Conservation (phyloP, 1,140 invertebrate genomes). For the Tetranychus cinnabarinus region DNA sequence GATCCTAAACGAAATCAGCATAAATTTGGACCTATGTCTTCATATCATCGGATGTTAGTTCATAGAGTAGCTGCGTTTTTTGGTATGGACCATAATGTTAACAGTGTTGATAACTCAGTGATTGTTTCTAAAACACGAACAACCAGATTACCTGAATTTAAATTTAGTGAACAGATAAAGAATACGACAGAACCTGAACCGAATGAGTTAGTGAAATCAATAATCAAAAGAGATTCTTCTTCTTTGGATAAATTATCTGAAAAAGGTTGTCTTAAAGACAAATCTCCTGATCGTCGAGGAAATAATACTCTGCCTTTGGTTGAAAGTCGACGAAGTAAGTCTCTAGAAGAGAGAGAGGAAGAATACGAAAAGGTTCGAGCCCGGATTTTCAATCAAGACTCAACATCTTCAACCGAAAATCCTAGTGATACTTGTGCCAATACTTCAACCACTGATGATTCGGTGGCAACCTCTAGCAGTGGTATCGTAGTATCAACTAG, state of each 20-base stretch:
- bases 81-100: constrained; percentile 78
- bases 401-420: background rate
- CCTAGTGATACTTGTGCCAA: background rate
- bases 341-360: constrained; percentile 66
- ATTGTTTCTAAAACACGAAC: constrained; percentile 47
- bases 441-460: background rate
- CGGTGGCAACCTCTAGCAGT: background rate
- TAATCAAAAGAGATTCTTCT: constrained; percentile 52
- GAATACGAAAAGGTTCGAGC: constrained; percentile 56
- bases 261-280: constrained; percentile 14
- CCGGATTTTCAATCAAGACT: constrained; percentile 42
- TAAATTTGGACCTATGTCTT: constrained; percentile 70
- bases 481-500: background rate
- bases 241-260: constrained; percentile 40
- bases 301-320: constrained; percentile 22
- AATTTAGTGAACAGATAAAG: constrained; percentile 21
- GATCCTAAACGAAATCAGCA: constrained; percentile 54
- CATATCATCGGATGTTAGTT: constrained; percentile 81
- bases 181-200: constrained; percentile 11
- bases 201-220: constrained; percentile 41
- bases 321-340: constrained; percentile 49
- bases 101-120: constrained; percentile 56
- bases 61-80: constrained; percentile 78
- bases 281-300: constrained; percentile 26
- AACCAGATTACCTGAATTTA: constrained; percentile 34